Evolutionary conservation across 2,888 invertebrate species (phyloP).

Genomic region (Cremastobaeus sp.): DNA sequence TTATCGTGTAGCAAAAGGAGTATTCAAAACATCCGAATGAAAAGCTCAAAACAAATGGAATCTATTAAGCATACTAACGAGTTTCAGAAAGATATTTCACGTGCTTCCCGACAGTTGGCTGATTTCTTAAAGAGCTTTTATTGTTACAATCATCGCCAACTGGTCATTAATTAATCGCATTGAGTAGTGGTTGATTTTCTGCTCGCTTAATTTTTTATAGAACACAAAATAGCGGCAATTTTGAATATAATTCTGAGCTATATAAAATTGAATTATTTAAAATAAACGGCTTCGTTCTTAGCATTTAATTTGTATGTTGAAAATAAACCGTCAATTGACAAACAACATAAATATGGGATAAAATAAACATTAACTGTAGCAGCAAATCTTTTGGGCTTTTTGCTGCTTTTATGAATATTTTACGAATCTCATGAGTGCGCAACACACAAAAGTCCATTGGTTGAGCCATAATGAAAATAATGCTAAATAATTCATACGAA

Average conservation of each 20-base stretch:
- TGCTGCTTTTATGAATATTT: constrained; percentile 16
- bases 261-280: too few species aligned
- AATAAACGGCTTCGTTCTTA: too few species aligned
- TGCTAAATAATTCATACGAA: constrained; percentile 40
- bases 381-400: constrained; percentile 11
- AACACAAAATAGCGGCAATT: too few species aligned
- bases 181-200: constrained; percentile 19
- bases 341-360: too few species aligned
- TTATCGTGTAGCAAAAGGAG: constrained; percentile 21
- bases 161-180: constrained; percentile 27
- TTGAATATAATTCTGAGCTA: too few species aligned
- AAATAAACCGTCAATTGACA: too few species aligned
- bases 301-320: too few species aligned
- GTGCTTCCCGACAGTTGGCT: constrained; percentile 21
- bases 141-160: constrained; percentile 30
- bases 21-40: constrained; percentile 32
- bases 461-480: constrained; percentile 22
- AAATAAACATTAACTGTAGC: not conserved
- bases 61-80: constrained; percentile 43
- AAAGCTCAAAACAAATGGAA: constrained; percentile 34
- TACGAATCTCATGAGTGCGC: constrained; percentile 3
- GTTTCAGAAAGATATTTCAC: constrained; percentile 40
- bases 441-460: constrained; percentile 10
- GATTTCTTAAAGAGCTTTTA: constrained; percentile 26
- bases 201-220: not conserved